Percentiles rank a stretch among this genome's conserved stretches.
Conservation (phyloP, 1,140 invertebrate species). For the Drosophila ironensis region DNA sequence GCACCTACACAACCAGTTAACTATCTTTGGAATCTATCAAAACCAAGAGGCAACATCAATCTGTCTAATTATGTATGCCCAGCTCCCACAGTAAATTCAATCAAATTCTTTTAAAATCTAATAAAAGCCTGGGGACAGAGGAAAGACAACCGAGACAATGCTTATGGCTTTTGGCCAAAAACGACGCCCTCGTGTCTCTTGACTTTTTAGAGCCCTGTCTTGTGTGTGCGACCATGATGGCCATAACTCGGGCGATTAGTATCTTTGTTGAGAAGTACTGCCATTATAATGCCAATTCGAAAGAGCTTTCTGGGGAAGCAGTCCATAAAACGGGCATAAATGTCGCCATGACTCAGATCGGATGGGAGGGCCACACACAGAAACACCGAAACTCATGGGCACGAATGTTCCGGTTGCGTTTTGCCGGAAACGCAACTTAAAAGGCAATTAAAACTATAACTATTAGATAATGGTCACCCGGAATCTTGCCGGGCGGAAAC, state of each 20-base stretch:
- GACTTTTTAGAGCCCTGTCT: neutral
- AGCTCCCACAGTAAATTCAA: constrained; percentile 58
- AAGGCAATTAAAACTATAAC: constrained; percentile 76
- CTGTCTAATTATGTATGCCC: constrained; percentile 27
- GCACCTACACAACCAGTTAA: neutral
- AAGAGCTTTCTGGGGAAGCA: constrained; percentile 67
- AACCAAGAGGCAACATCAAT: constrained; percentile 7
- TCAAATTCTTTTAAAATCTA: constrained; percentile 46
- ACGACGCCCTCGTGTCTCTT: constrained; percentile 55
- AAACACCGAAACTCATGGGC: constrained; percentile 6
- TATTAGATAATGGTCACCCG: constrained; percentile 39
- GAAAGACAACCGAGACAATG: constrained; percentile 34
- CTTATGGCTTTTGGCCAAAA: constrained; percentile 67
- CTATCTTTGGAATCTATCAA: constrained; percentile 34
- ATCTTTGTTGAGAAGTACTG: constrained; percentile 75
- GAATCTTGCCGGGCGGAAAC: constrained; percentile 56
- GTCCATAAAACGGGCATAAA: constrained; percentile 72
- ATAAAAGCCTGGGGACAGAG: constrained; percentile 42
- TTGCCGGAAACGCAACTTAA: constrained; percentile 71
- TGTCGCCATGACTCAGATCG: constrained; percentile 68
- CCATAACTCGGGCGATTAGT: constrained; percentile 71
- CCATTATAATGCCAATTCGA: constrained; percentile 77
- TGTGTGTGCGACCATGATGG: constrained; percentile 13
- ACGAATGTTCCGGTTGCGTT: constrained; percentile 55
- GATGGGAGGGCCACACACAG: constrained; percentile 40